These are phyloP conservation scores for Pyrrhia umbra DNA, from an alignment of 2,888 invertebrate genomes.

Conservation along the genomic window DNA sequence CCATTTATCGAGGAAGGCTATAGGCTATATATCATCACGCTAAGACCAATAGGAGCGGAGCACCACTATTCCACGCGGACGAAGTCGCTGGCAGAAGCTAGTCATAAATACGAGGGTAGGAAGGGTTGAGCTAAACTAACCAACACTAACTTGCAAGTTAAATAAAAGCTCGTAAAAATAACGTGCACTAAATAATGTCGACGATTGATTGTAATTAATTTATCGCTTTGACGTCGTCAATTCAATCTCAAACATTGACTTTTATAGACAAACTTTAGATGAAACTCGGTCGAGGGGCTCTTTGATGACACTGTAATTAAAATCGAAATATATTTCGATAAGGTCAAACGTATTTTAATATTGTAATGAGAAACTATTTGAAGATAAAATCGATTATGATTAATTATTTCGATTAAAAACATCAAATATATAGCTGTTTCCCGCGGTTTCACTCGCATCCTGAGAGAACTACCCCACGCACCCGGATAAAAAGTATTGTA, in stretches of 20 bases:
- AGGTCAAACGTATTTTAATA: slow-evolving; percentile 18
- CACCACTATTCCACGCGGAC: no score
- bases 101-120: no score
- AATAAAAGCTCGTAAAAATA: not conserved
- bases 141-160: not conserved
- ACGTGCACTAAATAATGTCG: not conserved
- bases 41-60: no score
- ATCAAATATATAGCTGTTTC: not conserved
- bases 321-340: slow-evolving; percentile 38
- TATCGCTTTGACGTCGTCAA: slow-evolving; percentile 16
- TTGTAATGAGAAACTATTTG: not conserved
- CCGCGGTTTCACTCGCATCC: no score
- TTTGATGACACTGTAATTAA: slow-evolving; percentile 51
- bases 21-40: no score
- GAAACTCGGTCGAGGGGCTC: slow-evolving; percentile 32
- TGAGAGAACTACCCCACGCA: no score
- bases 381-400: not conserved
- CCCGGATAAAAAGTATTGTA: no score
- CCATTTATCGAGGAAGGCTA: no score
- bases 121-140: no score
- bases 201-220: slow-evolving; percentile 35
- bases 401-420: not conserved
- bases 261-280: slow-evolving; percentile 25
- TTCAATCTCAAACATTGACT: slow-evolving; percentile 45
- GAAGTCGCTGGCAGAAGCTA: no score